Percentiles rank a stretch among this genome's conserved stretches.
These are phyloP conservation scores for Scomber japonicus DNA, from an alignment of 2,113 vertebrate species.

Conservation along the genomic window DNA sequence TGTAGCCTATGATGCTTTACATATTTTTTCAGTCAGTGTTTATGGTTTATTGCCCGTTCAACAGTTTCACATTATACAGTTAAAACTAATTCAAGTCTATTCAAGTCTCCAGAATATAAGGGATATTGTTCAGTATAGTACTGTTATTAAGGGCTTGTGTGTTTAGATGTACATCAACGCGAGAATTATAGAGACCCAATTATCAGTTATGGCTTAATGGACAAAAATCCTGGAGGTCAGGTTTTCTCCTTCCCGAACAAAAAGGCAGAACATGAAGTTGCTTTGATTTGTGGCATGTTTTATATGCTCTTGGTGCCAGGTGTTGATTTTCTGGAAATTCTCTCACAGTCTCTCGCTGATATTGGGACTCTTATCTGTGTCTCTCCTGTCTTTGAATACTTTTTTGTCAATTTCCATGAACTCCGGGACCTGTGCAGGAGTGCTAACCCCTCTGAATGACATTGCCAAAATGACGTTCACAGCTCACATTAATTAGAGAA, in stretches of 20 bases:
- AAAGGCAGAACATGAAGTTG: neutral
- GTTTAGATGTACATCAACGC: no score
- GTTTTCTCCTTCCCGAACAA: neutral
- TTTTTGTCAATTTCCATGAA: neutral
- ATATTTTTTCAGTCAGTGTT: no score
- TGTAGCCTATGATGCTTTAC: no score
- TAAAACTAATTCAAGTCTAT: no score
- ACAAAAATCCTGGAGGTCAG: no score
- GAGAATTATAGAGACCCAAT: no score
- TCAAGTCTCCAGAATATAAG: no score
- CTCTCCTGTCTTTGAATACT: neutral
- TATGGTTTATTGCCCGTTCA: no score
- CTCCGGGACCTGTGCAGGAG: neutral
- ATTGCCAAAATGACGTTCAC: neutral
- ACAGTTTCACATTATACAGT: no score
- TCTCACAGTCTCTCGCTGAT: neutral
- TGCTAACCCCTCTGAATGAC: conserved; percentile 17
- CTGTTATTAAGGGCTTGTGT: no score
- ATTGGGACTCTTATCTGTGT: conserved; percentile 12
- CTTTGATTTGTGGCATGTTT: neutral
- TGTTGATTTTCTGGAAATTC: conserved; percentile 6
- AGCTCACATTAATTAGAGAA: conserved; percentile 37
- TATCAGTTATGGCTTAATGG: no score
- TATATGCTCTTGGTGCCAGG: neutral
- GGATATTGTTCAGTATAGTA: no score